These are phyloP conservation scores for Catajapyx aquilonaris DNA, from an alignment of 1,140 invertebrate genomes.

Conservation along the genomic window DNA sequence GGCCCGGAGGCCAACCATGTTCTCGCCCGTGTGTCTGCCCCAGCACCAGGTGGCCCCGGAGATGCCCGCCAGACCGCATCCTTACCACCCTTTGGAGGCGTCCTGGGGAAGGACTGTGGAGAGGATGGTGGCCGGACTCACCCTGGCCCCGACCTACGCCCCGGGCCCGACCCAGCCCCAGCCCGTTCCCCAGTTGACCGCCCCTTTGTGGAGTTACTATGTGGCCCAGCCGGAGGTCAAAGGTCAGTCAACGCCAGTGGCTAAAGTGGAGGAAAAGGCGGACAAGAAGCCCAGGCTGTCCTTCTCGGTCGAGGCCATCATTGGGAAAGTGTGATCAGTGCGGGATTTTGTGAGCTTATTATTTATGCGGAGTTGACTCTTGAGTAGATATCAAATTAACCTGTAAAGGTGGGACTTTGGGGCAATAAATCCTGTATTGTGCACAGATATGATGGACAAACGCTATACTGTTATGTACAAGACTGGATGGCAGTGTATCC, in stretches of 20 bases:
- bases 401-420: too few species aligned
- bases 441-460: too few species aligned
- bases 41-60: not conserved
- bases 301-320: slow-evolving; percentile 16
- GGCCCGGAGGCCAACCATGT: not conserved
- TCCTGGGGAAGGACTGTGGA: not conserved
- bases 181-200: too few species aligned
- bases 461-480: too few species aligned
- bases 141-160: not conserved
- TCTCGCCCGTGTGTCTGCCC: not conserved
- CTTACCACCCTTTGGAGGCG: not conserved
- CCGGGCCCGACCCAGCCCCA: not conserved
- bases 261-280: not conserved
- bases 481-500: too few species aligned
- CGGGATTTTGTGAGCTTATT: not conserved
- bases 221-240: not conserved
- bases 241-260: not conserved
- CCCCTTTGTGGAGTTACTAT: not conserved
- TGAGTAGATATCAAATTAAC: too few species aligned
- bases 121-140: not conserved
- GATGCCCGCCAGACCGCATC: not conserved
- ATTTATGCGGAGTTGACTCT: too few species aligned
- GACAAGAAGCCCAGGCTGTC: slow-evolving; percentile 11
- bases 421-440: too few species aligned
- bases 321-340: slow-evolving; percentile 9